Percentiles rank a stretch among this genome's conserved stretches.
phyloP scores from a whole-genome alignment of 2,797 vertebrate genomes.

The Mormyrus hasselquistii region DNA sequence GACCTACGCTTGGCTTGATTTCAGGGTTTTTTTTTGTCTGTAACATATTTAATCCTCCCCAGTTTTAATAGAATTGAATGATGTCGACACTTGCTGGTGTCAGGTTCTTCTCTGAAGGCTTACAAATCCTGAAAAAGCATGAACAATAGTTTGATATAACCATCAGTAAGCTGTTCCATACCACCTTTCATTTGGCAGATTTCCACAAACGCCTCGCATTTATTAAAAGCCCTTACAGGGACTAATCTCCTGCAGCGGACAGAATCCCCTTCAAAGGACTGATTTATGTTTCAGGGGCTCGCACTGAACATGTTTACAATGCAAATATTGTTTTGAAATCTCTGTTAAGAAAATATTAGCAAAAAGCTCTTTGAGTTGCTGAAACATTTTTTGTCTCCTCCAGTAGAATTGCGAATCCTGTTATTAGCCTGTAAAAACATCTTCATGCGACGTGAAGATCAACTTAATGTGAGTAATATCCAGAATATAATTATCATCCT shows the following conservation, averaged over 20 bases:
- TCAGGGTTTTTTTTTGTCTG: background rate
- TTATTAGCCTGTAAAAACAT: slow-evolving; percentile 5
- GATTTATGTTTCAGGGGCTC: background rate
- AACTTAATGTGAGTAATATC: background rate
- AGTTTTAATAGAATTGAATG: background rate
- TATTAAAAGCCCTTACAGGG: background rate
- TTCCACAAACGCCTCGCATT: background rate
- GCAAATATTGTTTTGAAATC: background rate
- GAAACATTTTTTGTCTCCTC: background rate
- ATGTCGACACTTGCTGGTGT: background rate
- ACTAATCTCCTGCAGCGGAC: slow-evolving; percentile 8
- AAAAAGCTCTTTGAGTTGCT: background rate
- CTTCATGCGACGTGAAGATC: background rate
- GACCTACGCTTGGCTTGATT: background rate
- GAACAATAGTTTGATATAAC: background rate
- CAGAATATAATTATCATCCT: background rate
- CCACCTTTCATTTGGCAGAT: background rate
- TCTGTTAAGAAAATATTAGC: slow-evolving; percentile 5
- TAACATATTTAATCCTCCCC: background rate
- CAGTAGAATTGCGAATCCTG: background rate
- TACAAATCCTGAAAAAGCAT: background rate
- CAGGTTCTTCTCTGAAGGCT: background rate
- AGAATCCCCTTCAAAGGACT: slow-evolving; percentile 10
- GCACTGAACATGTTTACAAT: slow-evolving; percentile 6
- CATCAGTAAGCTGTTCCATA: background rate